Base-by-base conservation (phyloP, 2,888 invertebrate species). In the Melinaea menophilus region DNA sequence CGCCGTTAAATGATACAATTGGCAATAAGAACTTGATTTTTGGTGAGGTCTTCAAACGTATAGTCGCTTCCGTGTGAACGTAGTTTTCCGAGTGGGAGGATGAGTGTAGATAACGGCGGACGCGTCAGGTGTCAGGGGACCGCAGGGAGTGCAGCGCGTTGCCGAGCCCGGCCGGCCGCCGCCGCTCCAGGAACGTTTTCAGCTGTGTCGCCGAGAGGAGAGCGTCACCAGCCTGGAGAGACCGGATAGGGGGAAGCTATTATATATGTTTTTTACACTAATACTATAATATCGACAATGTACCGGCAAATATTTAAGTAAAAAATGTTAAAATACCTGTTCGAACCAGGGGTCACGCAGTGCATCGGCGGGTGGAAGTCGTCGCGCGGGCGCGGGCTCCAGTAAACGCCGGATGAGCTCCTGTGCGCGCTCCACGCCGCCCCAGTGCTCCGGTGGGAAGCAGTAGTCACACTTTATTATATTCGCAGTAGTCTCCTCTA, bases 401-500 rank as follows among this genome's bases (percentile, higher is more conserved):
- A 96, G 85, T 71, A 96, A 85, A 59, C 91, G 91, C 56, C 92
- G 85, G 64, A 96, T 93, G 65, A 96, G 85, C 56, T 92, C 90
- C 77, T 94, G 95, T 54, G 94, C 95, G 62, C 94, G 93, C 67
- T 90, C 94, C 61, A 95, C 91, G 51, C 90, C 91, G 47, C 89
- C 84, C 86, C 96, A 96, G 82, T 95, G 95, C 78, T 96, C 95
- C 62, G 94, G 93, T 13, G 95, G 95, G 84, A 95, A 96, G 78
- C 95, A 95, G 81, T 93, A 96, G 87, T 96, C 95, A 78, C 95
- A 94, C 79, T 95, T 95, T 31, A 95, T 91, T 69, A 96, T 95
- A 80, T 96, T 96, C 3, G 95, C 94, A 48, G 95, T 95, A 33
- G 96, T 96, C 85, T 96, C 96, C 77, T 96, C 96, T 68, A 95